Evolutionary conservation across 2,113 vertebrate species (phyloP).

Genomic region (Silurus asotus): DNA sequence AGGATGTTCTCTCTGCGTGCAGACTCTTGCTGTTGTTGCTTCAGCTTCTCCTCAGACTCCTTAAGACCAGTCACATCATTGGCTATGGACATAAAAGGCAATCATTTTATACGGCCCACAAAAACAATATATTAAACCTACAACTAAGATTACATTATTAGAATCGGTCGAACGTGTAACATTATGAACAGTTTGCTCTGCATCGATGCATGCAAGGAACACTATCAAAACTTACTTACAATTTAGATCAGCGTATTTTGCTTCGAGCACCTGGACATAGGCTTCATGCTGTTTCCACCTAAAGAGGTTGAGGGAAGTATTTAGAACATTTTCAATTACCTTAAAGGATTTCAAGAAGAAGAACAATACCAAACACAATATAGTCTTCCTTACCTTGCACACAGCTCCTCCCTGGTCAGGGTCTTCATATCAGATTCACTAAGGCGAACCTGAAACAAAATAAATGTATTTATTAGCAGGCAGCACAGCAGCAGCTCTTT

Average conservation of each 20-base stretch:
- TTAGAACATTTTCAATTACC: constrained; percentile 9
- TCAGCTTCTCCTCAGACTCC: constrained; percentile 97
- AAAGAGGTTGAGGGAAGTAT: constrained; percentile 36
- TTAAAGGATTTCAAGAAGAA: constrained; percentile 14
- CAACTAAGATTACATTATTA: background rate
- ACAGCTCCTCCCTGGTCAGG: constrained; percentile 92
- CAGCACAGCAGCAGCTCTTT: background rate
- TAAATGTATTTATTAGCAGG: constrained; percentile 31
- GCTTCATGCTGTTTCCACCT: constrained; percentile 99
- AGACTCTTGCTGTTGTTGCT: constrained; percentile 98
- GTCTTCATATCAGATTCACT: constrained; percentile 98
- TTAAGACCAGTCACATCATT: constrained; percentile 95
- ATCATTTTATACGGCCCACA: background rate
- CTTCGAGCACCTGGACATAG: constrained; percentile 94
- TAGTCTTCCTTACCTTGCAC: constrained; percentile 79
- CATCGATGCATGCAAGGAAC: background rate
- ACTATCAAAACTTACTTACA: constrained; percentile 81
- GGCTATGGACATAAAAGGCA: constrained; percentile 68
- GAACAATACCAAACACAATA: background rate
- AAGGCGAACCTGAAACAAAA: constrained; percentile 86
- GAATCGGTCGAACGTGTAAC: background rate
- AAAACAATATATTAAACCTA: background rate
- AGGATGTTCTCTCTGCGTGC: constrained; percentile 98
- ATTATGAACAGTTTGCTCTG: background rate
- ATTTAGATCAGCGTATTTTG: constrained; percentile 96